Evolutionary conservation across 1,140 invertebrate genomes (phyloP), one percentile per base, ranked within the genome.

Genomic region (Holotrichia oblita): DNA sequence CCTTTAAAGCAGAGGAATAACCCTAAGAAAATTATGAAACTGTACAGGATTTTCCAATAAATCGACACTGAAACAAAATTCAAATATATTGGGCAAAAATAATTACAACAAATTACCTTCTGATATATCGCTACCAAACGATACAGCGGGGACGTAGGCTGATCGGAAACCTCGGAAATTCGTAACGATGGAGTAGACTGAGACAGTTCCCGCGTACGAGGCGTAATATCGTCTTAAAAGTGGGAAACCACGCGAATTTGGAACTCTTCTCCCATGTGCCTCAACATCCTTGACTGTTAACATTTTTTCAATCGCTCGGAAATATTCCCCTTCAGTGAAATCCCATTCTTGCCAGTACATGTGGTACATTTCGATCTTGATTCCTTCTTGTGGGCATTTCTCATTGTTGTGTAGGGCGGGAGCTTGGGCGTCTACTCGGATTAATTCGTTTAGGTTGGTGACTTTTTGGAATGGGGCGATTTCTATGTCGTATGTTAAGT

Each of bases 401-500:
- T 79, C 76, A 24, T 83, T 83, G 44, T 81, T 55, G 2, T 78
- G 20, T 8, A 85, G 80, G 74, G 89, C 89, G 0, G 91, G 89
- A 24, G 91, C 88, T 76, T 92, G 91, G 17, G 88, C 89, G 78
- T 92, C 89, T 0, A 94, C 88, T 44, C 83, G 86, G 4, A 93
- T 87, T 42, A 90, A 88, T n/a, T 89, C 85, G 69, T 89, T 82
- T 41, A 84, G 88, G 42, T 89, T 87, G 1, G 78, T 80, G 0
- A 92, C 81, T 41, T 86, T 86, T 81, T 94, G 87, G 83, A 90
- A 95, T 8, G 94, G 93, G 20, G 93, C 90, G 78, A 89, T 89
- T 82, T 90, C 86, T n/a, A 91, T 85, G 59, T 90, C 85, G 81
- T 91, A 92, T 82, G 93, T 91, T 89, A 94, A 90, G 81, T 93